Evolutionary conservation across 2,888 invertebrate species (phyloP).

Genomic region (Cactoblastis cactorum): DNA sequence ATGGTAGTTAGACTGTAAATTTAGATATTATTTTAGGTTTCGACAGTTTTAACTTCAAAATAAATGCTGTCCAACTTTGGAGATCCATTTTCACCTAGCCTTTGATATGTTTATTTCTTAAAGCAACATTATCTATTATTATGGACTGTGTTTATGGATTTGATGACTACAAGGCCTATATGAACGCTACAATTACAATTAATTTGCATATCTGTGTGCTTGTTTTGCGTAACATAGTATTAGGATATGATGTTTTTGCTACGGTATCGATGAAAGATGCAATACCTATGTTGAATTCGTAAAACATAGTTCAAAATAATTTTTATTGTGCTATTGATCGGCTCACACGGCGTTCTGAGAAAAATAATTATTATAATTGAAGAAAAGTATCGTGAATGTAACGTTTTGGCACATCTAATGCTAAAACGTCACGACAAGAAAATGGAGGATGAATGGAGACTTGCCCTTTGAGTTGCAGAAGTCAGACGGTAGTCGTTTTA

Average conservation of each 20-base stretch:
- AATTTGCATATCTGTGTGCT: background rate
- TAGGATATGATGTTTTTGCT: background rate
- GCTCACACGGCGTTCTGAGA: background rate
- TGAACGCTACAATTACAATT: background rate
- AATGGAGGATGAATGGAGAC: no score
- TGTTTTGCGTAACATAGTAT: background rate
- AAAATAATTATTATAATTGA: background rate
- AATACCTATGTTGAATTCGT: background rate
- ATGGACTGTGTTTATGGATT: constrained; percentile 3
- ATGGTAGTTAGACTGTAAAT: constrained; percentile 15
- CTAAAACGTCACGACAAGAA: no score
- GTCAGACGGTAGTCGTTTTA: no score
- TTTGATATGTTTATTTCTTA: constrained; percentile 41
- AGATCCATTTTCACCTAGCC: constrained; percentile 29
- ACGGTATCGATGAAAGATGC: background rate
- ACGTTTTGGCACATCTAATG: no score
- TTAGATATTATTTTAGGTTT: constrained; percentile 8
- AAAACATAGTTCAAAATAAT: background rate
- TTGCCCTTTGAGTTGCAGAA: no score
- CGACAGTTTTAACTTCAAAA: constrained; percentile 10
- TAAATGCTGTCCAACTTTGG: constrained; percentile 14
- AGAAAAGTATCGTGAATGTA: background rate
- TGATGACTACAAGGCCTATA: background rate
- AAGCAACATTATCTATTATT: constrained; percentile 23
- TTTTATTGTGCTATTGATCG: background rate